Evolutionary conservation across 2,797 vertebrate species (phyloP), one percentile per base, ranked within the genome.

Genomic region (Hylomyscus alleni): DNA sequence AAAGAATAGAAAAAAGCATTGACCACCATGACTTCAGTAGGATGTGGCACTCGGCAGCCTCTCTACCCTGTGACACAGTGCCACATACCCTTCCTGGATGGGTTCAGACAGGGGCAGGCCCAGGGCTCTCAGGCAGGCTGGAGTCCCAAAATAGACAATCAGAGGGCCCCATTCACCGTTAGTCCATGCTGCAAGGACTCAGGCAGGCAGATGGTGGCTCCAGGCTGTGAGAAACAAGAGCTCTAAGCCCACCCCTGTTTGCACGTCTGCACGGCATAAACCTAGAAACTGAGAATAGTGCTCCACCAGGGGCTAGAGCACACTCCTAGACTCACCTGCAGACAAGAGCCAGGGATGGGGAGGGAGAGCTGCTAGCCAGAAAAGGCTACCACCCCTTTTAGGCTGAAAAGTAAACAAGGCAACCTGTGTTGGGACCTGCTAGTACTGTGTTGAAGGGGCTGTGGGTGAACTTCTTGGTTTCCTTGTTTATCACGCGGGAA

Each of bases 201-300:
- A 11, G 65, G 17, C 80, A 15, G 1, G 17, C 20, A 6, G 86
- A 78, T 34, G 72, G 67, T 19, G 4, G 93, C 88, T 90, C 85
- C 89, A 9, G 85, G 65, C 81, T 72, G 73, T 90, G 37, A 34
- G 92, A 72, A 40, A 87, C 54, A 47, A 15, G 85, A 37, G 14
- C 9, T 83, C 2, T 0, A 37, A 20, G 44, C 60, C 3, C 10
- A 0, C 6, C 10, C 17, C 0, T 0, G 93, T 40, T 85, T 2
- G 7, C 11, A 65, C 4, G 15, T 84, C 87, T 92, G 17, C 8
- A 11, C 31, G 7, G 88, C 81, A 62, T 78, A n/a, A 85, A 54
- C 83, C 95, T 95, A 29, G 52, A 54, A 20, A 85, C 95, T 67
- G 82, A 89, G 92, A 91, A 90, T 65, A 77, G 81, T 67, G 56